These are phyloP conservation scores for Philopedon plagiatum DNA, from an alignment of 2,888 invertebrate genomes.

Conservation along the genomic window DNA sequence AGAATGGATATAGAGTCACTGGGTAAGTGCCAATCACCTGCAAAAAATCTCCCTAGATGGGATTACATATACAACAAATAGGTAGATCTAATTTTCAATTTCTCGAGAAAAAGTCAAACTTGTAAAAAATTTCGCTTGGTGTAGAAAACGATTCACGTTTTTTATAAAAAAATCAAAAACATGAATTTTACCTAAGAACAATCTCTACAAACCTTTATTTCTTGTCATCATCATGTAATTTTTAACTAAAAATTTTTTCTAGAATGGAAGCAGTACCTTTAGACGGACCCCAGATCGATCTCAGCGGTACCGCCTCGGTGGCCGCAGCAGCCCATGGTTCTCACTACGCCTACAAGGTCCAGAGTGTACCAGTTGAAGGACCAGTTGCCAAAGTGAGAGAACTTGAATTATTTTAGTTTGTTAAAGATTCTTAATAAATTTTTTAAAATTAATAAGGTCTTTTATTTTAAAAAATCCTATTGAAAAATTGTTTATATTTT, in stretches of 20 bases:
- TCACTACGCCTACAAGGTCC: constrained; percentile 66
- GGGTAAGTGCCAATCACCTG: constrained; percentile 66
- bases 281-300: constrained; percentile 68
- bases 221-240: not conserved
- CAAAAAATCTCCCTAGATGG: too few relatives aligned
- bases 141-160: too few relatives aligned
- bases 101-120: too few relatives aligned
- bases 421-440: not conserved
- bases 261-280: constrained; percentile 68
- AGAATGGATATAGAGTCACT: constrained; percentile 75
- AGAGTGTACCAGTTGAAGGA: constrained; percentile 59
- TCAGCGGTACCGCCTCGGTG: constrained; percentile 68
- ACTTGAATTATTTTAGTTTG: not conserved
- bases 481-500: too few relatives aligned
- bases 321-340: constrained; percentile 66
- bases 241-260: constrained; percentile 33
- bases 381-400: constrained; percentile 51
- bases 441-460: not conserved
- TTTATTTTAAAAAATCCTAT: too few relatives aligned
- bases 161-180: too few relatives aligned
- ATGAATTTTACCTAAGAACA: too few relatives aligned
- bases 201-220: not conserved
- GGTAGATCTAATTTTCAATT: too few relatives aligned
- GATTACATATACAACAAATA: too few relatives aligned
- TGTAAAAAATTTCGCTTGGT: too few relatives aligned